Conservation (phyloP, 2,113 vertebrate genomes). For the zebrafish (Danio rerio) region GRCz12tu NC_133177.1:36504001-36504500, state of each 20-base stretch:
- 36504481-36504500: constrained; percentile 29
- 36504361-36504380: constrained; percentile 60
- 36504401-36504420: constrained; percentile 50
- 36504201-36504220: constrained; percentile 38
- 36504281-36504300: constrained; percentile 12
- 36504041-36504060: too few relatives aligned
- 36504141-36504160: too few relatives aligned
- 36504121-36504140: too few relatives aligned
- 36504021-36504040: too few relatives aligned
- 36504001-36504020: too few relatives aligned
- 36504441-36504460: constrained; percentile 53
- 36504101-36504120: too few relatives aligned
- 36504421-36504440: constrained; percentile 50
- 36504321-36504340: constrained; percentile 43
- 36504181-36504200: too few relatives aligned
- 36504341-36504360: constrained; percentile 49
- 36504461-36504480: constrained; percentile 50
- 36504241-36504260: too few relatives aligned
- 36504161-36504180: too few relatives aligned
- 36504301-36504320: constrained; percentile 47
- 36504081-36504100: too few relatives aligned
- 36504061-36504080: too few relatives aligned
- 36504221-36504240: constrained; percentile 38
- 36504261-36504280: constrained; percentile 17
- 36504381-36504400: constrained; percentile 59